These are phyloP conservation scores for Eupithecia tripunctaria DNA, from an alignment of 2,888 invertebrate genomes.

Conservation along the genomic window DNA sequence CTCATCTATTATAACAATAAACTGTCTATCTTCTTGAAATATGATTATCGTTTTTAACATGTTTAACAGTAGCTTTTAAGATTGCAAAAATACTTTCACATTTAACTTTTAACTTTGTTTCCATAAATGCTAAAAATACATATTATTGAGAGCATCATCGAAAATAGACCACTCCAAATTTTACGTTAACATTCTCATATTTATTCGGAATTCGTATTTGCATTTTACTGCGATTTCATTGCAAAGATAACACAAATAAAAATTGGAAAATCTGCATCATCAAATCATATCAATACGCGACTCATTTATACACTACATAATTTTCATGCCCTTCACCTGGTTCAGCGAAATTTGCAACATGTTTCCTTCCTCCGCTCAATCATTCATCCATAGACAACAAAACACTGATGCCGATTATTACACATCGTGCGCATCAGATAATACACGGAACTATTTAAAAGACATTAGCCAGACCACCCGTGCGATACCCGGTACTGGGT, in stretches of 20 bases:
- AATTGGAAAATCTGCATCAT: no score
- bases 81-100: conserved; percentile 14
- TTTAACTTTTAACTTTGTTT: neutral
- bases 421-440: conserved; percentile 15
- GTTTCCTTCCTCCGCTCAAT: neutral
- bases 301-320: neutral
- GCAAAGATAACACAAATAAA: neutral
- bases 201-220: neutral
- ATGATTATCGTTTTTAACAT: conserved; percentile 14
- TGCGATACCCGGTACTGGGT: conserved; percentile 62
- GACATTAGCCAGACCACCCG: conserved; percentile 68
- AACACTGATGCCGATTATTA: neutral
- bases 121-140: neutral
- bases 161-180: neutral
- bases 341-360: neutral
- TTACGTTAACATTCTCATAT: neutral
- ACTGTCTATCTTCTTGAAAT: conserved; percentile 19
- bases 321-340: neutral
- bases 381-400: neutral
- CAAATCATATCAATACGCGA: no score
- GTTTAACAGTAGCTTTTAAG: conserved; percentile 4
- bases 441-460: conserved; percentile 45
- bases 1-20: conserved; percentile 19
- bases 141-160: neutral
- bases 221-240: neutral